phyloP scores from a whole-genome alignment of 1,140 invertebrate species.

The Pygmarrhopalites habei region DNA sequence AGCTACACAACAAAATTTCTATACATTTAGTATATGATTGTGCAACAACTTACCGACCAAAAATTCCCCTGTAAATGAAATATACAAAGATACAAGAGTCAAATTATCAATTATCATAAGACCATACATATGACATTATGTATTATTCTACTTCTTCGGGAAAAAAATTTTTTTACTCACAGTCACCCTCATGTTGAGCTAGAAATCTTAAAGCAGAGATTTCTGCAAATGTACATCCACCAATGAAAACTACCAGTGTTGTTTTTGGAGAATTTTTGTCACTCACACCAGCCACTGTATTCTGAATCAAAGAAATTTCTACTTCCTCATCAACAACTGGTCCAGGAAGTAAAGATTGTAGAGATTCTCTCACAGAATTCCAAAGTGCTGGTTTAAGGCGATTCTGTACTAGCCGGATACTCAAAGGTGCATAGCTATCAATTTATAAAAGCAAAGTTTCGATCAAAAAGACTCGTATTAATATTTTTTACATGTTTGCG shows the following conservation, averaged over 20 bases:
- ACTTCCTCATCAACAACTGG: constrained; percentile 53
- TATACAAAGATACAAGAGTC: constrained; percentile 25
- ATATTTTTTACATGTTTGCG: too few species aligned
- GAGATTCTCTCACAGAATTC: constrained; percentile 58
- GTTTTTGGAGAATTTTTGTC: constrained; percentile 62
- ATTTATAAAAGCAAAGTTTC: too few species aligned
- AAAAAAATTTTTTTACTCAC: constrained; percentile 14
- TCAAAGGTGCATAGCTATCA: constrained; percentile 75
- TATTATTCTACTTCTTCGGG: too few species aligned
- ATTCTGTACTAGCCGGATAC: constrained; percentile 76
- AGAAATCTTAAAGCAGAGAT: constrained; percentile 85
- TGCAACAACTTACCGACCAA: too few species aligned
- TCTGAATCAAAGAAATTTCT: constrained; percentile 46
- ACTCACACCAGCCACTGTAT: constrained; percentile 52
- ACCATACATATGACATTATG: neutral
- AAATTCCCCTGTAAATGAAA: constrained; percentile 78
- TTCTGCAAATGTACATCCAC: constrained; percentile 93
- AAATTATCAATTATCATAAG: constrained; percentile 12
- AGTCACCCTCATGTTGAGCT: constrained; percentile 75
- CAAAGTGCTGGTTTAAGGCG: constrained; percentile 75
- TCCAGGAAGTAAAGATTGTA: constrained; percentile 58
- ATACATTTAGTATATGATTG: too few species aligned
- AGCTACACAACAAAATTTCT: too few species aligned
- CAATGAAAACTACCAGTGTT: constrained; percentile 90
- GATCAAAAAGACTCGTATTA: too few species aligned